Evolutionary conservation across 2,888 invertebrate genomes (phyloP).

Genomic region (Xestia sexstrigata): DNA sequence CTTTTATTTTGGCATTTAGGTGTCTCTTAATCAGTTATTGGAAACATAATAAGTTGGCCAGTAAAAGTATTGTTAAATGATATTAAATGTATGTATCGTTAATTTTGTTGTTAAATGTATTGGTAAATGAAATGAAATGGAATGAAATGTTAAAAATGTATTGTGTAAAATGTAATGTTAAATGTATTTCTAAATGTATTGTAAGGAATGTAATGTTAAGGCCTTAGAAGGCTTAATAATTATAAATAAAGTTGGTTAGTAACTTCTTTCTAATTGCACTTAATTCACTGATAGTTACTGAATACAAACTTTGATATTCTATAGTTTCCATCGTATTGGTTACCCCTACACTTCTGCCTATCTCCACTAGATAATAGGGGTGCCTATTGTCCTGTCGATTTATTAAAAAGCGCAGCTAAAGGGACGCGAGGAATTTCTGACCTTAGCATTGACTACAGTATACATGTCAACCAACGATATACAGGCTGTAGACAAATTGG

Average conservation of each 20-base stretch:
- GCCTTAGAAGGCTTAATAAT: too few species aligned
- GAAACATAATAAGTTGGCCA: background rate
- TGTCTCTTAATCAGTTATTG: background rate
- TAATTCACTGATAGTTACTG: background rate
- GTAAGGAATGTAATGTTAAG: too few species aligned
- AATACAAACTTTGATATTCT: background rate
- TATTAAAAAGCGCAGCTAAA: conserved; percentile 55
- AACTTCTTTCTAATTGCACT: background rate
- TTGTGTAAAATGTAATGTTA: too few species aligned
- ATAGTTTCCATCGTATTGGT: background rate
- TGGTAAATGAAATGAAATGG: too few species aligned
- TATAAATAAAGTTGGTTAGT: background rate
- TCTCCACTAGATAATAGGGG: conserved; percentile 22
- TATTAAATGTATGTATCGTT: too few species aligned
- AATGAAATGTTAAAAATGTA: too few species aligned
- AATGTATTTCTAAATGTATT: too few species aligned
- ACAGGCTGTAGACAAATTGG: conserved; percentile 34
- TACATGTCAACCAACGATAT: conserved; percentile 44
- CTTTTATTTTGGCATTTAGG: background rate
- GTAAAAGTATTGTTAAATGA: too few species aligned
- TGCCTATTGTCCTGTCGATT: conserved; percentile 50
- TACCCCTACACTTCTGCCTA: conserved; percentile 2
- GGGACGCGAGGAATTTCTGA: conserved; percentile 68
- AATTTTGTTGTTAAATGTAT: too few species aligned
- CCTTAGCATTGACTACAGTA: conserved; percentile 61